phyloP scores from a whole-genome alignment of 2,888 invertebrate species.

The Oasisia sp. region DNA sequence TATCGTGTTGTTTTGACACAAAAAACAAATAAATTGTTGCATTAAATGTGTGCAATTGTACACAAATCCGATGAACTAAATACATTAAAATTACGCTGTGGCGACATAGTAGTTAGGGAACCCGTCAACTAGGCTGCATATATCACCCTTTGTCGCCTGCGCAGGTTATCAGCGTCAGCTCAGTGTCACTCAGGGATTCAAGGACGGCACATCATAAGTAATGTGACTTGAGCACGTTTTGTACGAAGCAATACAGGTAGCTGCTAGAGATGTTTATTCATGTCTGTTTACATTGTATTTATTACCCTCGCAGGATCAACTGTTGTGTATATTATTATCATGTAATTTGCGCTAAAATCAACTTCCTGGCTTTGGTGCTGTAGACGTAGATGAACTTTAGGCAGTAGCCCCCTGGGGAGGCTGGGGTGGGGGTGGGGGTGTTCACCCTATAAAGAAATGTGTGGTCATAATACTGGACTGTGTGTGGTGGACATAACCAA shows the following conservation, averaged over 20 bases:
- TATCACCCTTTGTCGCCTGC: background rate
- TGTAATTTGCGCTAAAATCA: slow-evolving; percentile 13
- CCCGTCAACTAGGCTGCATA: background rate
- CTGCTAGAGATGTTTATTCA: background rate
- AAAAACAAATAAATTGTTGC: background rate
- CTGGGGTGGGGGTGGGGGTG: background rate
- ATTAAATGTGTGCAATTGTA: background rate
- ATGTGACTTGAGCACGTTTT: slow-evolving; percentile 10
- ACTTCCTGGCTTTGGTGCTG: slow-evolving; percentile 13
- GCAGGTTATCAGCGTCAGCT: background rate
- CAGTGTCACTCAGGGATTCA: slow-evolving; percentile 17
- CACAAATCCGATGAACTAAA: background rate
- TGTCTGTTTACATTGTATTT: background rate
- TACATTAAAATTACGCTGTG: background rate
- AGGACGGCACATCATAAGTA: slow-evolving; percentile 1
- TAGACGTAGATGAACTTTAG: background rate
- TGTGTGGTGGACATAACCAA: background rate
- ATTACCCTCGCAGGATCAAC: background rate
- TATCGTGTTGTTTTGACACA: background rate
- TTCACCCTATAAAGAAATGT: background rate
- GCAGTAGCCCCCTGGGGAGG: background rate
- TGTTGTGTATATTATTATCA: background rate
- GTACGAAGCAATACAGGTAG: slow-evolving; percentile 13
- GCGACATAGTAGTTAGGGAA: background rate
- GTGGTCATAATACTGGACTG: background rate